phyloP scores from a whole-genome alignment of 2,797 vertebrate genomes.

The Simalia tracyae region DNA sequence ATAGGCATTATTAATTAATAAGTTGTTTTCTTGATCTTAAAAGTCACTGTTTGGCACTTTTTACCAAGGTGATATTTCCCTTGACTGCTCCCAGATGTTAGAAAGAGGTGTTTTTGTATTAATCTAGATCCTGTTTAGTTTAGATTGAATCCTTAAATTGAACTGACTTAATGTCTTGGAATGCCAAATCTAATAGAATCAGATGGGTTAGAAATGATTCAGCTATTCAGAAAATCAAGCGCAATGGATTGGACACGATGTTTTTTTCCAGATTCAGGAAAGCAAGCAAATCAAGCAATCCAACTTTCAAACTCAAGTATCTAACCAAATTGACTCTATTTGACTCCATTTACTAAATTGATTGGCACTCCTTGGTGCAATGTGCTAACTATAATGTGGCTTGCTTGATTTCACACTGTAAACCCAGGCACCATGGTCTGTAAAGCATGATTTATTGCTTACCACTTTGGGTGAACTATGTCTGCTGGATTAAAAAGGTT shows the following conservation, averaged over 20 bases:
- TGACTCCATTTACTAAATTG: not conserved
- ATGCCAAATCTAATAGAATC: not conserved
- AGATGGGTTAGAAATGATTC: not conserved
- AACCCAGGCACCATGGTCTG: not conserved
- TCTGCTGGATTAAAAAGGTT: not conserved
- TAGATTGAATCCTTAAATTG: not conserved
- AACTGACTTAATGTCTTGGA: not conserved
- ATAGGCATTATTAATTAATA: not conserved
- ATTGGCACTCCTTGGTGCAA: not conserved
- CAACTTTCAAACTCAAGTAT: not conserved
- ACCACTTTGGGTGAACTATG: not conserved
- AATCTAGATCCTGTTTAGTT: not conserved
- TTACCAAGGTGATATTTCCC: not conserved
- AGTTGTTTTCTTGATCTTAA: not conserved
- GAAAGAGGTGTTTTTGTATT: not conserved
- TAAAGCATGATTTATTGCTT: not conserved
- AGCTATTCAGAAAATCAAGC: not conserved
- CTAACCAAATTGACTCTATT: not conserved
- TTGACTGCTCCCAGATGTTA: not conserved
- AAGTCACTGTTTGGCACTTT: not conserved
- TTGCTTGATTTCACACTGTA: not conserved
- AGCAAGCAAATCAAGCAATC: not conserved
- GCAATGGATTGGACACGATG: not conserved
- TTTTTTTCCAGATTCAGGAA: not conserved
- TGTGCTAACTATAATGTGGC: not conserved